A percentile compares a stretch with the other conserved stretches of the same genome.
Evolutionary conservation across 2,113 vertebrate species (phyloP).

Genomic region (Mustela nigripes): DNA sequence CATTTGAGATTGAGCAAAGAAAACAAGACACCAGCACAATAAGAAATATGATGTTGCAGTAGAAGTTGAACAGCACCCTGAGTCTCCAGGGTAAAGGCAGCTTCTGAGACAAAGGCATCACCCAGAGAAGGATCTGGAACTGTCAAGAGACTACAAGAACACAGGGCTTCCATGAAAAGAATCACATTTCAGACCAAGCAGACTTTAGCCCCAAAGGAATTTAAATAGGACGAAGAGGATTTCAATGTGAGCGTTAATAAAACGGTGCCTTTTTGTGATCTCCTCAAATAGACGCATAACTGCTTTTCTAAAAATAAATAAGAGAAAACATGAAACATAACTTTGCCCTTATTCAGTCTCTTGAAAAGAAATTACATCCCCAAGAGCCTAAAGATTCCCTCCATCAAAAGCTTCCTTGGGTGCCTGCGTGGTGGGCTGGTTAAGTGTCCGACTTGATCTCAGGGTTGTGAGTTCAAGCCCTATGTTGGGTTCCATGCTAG

Average conservation of each 20-base stretch:
- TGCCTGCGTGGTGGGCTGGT: background rate
- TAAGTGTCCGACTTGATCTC: background rate
- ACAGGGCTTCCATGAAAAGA: background rate
- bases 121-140: background rate
- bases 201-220: background rate
- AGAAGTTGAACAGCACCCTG: background rate
- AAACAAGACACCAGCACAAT: background rate
- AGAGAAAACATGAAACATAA: background rate
- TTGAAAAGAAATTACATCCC: background rate
- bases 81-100: background rate
- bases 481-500: background rate
- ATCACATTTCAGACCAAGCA: background rate
- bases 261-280: background rate
- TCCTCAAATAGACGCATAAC: background rate
- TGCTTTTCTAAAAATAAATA: background rate
- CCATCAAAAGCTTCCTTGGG: background rate
- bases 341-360: background rate
- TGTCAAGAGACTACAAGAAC: background rate
- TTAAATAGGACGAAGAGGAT: background rate
- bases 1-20: background rate
- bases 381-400: background rate
- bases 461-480: background rate
- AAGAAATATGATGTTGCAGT: background rate
- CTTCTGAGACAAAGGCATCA: background rate
- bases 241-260: background rate